phyloP scores from a whole-genome alignment of 2,888 invertebrate species.

The Dendrolimus pini region DNA sequence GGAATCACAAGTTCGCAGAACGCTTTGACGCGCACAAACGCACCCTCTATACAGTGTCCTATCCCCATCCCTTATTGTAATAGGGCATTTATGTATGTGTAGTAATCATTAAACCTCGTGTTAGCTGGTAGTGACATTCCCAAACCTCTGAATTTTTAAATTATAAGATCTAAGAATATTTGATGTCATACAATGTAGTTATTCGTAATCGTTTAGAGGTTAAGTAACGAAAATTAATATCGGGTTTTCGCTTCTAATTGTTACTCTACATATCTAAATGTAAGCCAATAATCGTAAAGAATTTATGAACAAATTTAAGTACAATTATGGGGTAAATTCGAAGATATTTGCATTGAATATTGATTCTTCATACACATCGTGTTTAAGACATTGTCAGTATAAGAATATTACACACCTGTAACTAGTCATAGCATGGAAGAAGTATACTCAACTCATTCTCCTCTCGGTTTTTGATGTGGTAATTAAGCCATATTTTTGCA shows the following conservation, averaged over 20 bases:
- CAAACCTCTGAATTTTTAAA: neutral
- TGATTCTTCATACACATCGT: too few relatives aligned
- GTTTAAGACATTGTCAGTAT: too few relatives aligned
- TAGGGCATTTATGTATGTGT: neutral
- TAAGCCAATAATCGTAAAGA: conserved; percentile 18
- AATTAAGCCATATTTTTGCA: too few relatives aligned
- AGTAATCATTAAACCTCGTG: neutral
- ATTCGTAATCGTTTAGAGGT: neutral
- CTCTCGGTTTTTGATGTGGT: too few relatives aligned
- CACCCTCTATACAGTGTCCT: neutral
- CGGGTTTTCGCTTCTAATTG: conserved; percentile 28
- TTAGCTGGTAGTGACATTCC: neutral
- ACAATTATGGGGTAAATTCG: too few relatives aligned
- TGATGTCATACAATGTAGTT: neutral
- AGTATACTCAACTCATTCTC: too few relatives aligned
- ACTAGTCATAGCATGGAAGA: too few relatives aligned
- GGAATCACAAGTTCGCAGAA: too few relatives aligned
- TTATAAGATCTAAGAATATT: neutral
- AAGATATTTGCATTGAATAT: too few relatives aligned
- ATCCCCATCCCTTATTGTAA: neutral
- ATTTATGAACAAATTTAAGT: too few relatives aligned
- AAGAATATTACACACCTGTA: too few relatives aligned
- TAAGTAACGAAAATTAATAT: neutral
- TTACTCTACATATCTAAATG: conserved; percentile 48
- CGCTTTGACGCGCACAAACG: conserved; percentile 2